Percentiles rank a stretch among this genome's conserved stretches.
Conservation (phyloP, 2,113 vertebrate genomes). For the Scartelaos histophorus region DNA sequence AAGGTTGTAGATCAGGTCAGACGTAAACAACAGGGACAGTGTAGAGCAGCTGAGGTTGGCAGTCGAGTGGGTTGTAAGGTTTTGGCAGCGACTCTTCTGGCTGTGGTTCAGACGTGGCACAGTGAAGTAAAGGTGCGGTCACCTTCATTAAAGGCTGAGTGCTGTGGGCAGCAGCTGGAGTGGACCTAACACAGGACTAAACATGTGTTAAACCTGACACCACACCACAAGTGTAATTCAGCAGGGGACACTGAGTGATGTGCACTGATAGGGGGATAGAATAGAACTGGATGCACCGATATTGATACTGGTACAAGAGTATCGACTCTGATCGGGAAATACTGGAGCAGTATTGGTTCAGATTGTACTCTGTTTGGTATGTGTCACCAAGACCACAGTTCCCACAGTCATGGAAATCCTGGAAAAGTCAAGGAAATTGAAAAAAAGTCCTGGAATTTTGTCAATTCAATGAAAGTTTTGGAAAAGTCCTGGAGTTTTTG, state of each 20-base stretch:
- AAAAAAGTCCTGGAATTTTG: too few relatives aligned
- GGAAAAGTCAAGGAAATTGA: too few relatives aligned
- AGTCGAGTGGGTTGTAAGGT: conserved; percentile 21
- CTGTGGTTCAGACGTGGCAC: conserved; percentile 44
- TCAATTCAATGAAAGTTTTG: too few relatives aligned
- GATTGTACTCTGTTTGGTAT: too few relatives aligned
- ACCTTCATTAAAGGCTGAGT: conserved; percentile 20
- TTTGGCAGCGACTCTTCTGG: conserved; percentile 30
- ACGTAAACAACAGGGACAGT: neutral
- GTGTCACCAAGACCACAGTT: too few relatives aligned
- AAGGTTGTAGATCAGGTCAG: neutral
- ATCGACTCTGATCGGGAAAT: too few relatives aligned
- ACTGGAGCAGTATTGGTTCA: too few relatives aligned
- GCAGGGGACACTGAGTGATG: neutral
- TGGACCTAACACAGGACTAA: neutral
- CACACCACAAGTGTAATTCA: neutral
- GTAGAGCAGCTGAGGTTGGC: neutral
- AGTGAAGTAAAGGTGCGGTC: conserved; percentile 34
- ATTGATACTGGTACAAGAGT: too few relatives aligned
- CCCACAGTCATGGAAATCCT: too few relatives aligned
- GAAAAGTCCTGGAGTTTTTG: too few relatives aligned
- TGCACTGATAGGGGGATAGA: too few relatives aligned
- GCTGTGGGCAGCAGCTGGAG: conserved; percentile 21
- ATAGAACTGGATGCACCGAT: too few relatives aligned
- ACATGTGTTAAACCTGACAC: neutral